Percentiles rank a stretch among this genome's conserved stretches.
Conservation (phyloP, 2,113 vertebrate genomes). For the Caloenas nicobarica region DNA sequence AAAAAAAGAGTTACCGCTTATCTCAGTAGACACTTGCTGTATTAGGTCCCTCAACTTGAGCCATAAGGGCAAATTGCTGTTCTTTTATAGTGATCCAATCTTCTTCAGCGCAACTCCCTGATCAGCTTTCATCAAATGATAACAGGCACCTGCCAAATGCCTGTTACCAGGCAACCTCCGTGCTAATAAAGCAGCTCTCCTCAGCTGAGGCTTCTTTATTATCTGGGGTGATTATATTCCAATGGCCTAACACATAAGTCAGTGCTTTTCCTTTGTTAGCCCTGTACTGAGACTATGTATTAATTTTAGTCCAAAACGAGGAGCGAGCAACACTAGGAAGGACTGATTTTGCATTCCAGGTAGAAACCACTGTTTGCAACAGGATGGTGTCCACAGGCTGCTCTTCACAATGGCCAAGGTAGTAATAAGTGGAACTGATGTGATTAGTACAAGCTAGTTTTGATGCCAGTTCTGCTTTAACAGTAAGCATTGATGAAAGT, state of each 20-base stretch:
- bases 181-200: neutral
- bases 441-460: neutral
- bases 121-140: slow-evolving; percentile 12
- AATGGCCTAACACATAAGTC: neutral
- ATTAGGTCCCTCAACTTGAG: neutral
- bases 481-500: neutral
- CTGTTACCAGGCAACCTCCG: slow-evolving; percentile 8
- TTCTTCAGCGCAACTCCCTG: neutral
- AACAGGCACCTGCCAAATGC: neutral
- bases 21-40: neutral
- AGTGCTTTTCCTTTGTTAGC: neutral
- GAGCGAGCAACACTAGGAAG: neutral
- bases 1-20: neutral
- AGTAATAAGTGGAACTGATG: neutral
- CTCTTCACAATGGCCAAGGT: neutral
- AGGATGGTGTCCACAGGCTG: neutral
- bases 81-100: slow-evolving; percentile 12
- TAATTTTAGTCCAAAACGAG: neutral
- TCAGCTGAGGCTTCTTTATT: neutral
- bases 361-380: neutral
- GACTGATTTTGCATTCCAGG: neutral
- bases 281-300: neutral
- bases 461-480: neutral
- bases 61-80: slow-evolving; percentile 5
- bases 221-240: neutral